Percentiles rank a stretch among this genome's conserved stretches.
These are phyloP conservation scores for Phaethornis superciliosus DNA, from an alignment of 2,113 vertebrate genomes.

Conservation along the genomic window DNA sequence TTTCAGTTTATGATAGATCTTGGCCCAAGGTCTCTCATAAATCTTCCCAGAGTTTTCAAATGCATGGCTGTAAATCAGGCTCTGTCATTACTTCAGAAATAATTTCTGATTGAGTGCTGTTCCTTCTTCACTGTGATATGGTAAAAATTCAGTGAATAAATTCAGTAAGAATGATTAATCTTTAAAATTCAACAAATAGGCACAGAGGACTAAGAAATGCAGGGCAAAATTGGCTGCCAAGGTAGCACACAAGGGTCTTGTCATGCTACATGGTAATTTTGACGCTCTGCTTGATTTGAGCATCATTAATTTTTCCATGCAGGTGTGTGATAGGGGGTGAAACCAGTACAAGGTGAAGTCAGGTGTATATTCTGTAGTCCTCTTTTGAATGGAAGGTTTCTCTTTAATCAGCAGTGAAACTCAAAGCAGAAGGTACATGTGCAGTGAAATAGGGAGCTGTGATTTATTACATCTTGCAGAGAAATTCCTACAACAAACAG, in stretches of 20 bases:
- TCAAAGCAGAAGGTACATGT: neutral
- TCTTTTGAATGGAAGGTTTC: constrained; percentile 1
- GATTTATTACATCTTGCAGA: neutral
- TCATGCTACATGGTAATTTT: neutral
- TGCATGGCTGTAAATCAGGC: neutral
- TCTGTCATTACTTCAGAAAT: neutral
- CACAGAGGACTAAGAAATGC: neutral
- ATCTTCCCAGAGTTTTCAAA: neutral
- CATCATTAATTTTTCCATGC: neutral
- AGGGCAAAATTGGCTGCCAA: neutral
- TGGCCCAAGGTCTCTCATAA: neutral
- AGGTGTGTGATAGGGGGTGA: neutral
- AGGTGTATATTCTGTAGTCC: neutral
- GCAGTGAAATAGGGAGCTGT: neutral
- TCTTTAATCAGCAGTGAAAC: neutral
- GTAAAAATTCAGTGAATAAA: neutral
- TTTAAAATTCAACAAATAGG: neutral
- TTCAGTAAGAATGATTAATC: neutral
- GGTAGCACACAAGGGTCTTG: neutral
- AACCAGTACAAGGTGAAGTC: neutral
- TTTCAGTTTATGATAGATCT: neutral
- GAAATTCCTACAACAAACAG: neutral
- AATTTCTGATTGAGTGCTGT: neutral
- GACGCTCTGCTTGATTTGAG: neutral
- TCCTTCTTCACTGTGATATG: neutral